Percentiles rank a stretch among this genome's conserved stretches.
Evolutionary conservation across 2,888 invertebrate genomes (phyloP).

Genomic region (Acrobeloides nanus): DNA sequence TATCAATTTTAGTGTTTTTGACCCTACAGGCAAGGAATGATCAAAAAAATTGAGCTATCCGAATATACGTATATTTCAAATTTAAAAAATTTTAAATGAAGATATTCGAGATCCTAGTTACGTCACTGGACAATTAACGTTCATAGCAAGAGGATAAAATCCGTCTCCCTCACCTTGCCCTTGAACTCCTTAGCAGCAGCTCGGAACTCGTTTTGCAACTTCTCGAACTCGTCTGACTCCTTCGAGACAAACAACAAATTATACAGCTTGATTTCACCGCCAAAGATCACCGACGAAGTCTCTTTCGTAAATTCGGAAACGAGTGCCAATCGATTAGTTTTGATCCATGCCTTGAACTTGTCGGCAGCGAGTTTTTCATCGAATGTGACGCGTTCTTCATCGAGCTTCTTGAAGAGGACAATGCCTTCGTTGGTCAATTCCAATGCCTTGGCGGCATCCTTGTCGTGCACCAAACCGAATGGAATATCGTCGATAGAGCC

Average conservation of each 20-base stretch:
- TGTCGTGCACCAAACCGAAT: constrained; percentile 76
- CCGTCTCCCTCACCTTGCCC: constrained; percentile 69
- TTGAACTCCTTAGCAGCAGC: constrained; percentile 79
- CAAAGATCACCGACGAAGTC: constrained; percentile 94
- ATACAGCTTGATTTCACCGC: constrained; percentile 93
- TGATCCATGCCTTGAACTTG: constrained; percentile 35
- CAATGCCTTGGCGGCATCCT: constrained; percentile 71
- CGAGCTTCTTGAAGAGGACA: constrained; percentile 73
- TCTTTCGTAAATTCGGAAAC: constrained; percentile 53
- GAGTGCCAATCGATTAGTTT: constrained; percentile 49
- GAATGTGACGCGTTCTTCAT: constrained; percentile 46
- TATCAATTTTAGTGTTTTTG: no score
- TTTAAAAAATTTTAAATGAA: neutral
- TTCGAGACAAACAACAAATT: constrained; percentile 87
- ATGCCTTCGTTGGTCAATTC: constrained; percentile 70
- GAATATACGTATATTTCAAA: no score
- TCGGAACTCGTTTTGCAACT: constrained; percentile 70
- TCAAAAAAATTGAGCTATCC: no score
- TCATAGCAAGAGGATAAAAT: no score
- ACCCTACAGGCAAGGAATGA: no score
- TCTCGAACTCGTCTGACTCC: constrained; percentile 72
- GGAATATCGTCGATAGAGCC: constrained; percentile 74
- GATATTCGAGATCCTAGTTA: neutral
- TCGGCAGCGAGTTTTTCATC: constrained; percentile 29
- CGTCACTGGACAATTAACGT: neutral